phyloP scores from a whole-genome alignment of 2,113 vertebrate species.

The Lethenteron camtschaticum region DNA sequence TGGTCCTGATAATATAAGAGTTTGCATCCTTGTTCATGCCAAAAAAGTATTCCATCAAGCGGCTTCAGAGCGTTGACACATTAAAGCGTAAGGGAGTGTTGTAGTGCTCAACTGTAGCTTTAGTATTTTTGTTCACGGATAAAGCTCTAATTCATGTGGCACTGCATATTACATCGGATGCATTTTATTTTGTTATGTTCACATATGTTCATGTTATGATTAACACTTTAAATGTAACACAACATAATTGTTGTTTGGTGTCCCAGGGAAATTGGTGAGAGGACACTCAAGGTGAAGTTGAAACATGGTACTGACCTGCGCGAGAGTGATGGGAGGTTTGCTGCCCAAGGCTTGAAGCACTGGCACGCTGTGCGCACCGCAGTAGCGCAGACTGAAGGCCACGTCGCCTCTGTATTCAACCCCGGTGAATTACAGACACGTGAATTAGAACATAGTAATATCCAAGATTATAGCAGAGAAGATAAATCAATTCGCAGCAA shows the following conservation, averaged over 20 bases:
- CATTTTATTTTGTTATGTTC: conserved; percentile 2
- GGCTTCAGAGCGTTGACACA: no score
- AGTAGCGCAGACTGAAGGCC: conserved; percentile 46
- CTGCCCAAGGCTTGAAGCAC: conserved; percentile 59
- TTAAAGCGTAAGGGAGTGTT: neutral
- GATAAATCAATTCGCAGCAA: no score
- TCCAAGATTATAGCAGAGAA: no score
- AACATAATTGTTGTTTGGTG: conserved; percentile 11
- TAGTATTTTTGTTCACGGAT: neutral
- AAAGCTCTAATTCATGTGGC: no score
- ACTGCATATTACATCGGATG: neutral
- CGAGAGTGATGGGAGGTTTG: conserved; percentile 75
- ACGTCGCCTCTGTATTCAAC: conserved; percentile 23
- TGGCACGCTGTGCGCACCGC: conserved; percentile 89
- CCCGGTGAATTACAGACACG: no score
- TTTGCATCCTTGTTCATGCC: no score
- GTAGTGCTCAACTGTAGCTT: neutral
- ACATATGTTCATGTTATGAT: no score
- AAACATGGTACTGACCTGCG: conserved; percentile 49
- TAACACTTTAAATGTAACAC: no score
- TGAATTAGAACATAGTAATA: no score
- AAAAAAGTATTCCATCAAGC: no score
- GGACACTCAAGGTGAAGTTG: conserved; percentile 50
- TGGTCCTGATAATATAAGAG: no score
- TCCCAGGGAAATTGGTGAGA: conserved; percentile 61